Percentiles rank a stretch among this genome's conserved stretches.
phyloP scores from a whole-genome alignment of 2,888 invertebrate species.

The Pecten maximus region DNA sequence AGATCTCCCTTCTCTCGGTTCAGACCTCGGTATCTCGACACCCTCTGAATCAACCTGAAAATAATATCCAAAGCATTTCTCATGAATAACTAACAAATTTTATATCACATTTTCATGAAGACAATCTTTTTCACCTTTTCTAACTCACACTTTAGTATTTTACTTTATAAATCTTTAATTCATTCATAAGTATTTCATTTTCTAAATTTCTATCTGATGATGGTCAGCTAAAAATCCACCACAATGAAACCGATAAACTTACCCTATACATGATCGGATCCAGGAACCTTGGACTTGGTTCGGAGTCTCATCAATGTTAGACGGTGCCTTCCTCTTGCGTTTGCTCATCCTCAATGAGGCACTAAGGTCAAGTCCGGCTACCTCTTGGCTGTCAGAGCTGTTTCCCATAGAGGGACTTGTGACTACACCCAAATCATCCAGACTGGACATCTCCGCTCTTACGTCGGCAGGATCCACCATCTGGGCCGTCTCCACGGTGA shows the following conservation, averaged over 20 bases:
- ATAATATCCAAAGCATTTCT: not conserved
- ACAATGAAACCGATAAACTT: constrained; percentile 51
- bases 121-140: too few species aligned
- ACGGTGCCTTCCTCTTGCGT: constrained; percentile 72
- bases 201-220: too few species aligned
- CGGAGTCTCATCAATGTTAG: constrained; percentile 66
- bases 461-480: constrained; percentile 50
- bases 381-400: constrained; percentile 57
- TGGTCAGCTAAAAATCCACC: too few species aligned
- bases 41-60: constrained; percentile 79
- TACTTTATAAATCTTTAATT: too few species aligned
- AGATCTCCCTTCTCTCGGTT: constrained; percentile 79
- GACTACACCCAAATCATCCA: constrained; percentile 49
- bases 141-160: too few species aligned
- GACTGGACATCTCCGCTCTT: constrained; percentile 39
- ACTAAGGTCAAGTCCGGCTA: constrained; percentile 42
- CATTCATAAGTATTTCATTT: too few species aligned
- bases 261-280: constrained; percentile 78
- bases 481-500: constrained; percentile 52
- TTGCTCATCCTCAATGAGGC: constrained; percentile 60
- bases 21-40: constrained; percentile 78
- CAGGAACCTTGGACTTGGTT: constrained; percentile 70
- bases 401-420: constrained; percentile 48
- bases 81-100: too few species aligned
- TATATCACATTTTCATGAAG: too few species aligned